phyloP scores from a whole-genome alignment of 1,140 invertebrate species.

The Amyelois transitella region DNA sequence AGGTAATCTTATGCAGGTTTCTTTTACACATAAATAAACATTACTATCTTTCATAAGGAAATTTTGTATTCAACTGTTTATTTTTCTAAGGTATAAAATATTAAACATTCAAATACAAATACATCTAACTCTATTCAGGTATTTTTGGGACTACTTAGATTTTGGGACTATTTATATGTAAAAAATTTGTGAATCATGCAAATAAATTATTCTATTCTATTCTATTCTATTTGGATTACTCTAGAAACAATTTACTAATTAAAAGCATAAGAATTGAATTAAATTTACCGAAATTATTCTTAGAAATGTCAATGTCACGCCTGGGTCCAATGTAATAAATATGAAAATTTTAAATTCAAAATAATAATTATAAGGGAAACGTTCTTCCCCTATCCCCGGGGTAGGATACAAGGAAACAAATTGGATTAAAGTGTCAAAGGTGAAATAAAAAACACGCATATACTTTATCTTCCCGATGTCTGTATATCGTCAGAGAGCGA shows the following conservation, averaged over 20 bases:
- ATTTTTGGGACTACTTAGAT: too few relatives aligned
- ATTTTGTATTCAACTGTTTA: too few relatives aligned
- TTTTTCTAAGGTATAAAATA: too few relatives aligned
- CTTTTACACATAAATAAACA: too few relatives aligned
- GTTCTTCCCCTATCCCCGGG: constrained; percentile 57
- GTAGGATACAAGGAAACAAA: constrained; percentile 64
- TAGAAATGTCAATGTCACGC: constrained; percentile 7
- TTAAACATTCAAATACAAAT: too few relatives aligned
- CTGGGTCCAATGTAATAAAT: constrained; percentile 26
- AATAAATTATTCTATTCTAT: too few relatives aligned
- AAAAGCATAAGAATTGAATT: not conserved
- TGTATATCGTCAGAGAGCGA: constrained; percentile 39
- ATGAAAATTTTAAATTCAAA: constrained; percentile 53
- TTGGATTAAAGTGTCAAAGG: constrained; percentile 74
- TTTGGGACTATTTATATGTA: too few relatives aligned
- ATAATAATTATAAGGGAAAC: constrained; percentile 66
- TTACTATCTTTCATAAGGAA: too few relatives aligned
- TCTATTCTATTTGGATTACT: too few relatives aligned
- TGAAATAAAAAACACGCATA: constrained; percentile 66
- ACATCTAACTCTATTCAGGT: too few relatives aligned
- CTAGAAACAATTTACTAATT: not conserved
- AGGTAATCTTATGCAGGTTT: too few relatives aligned
- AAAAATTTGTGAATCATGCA: too few relatives aligned
- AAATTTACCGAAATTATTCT: not conserved
- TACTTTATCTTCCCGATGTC: constrained; percentile 54